Conservation (phyloP, 2,113 vertebrate genomes). For the Pituophis catenifer region DNA sequence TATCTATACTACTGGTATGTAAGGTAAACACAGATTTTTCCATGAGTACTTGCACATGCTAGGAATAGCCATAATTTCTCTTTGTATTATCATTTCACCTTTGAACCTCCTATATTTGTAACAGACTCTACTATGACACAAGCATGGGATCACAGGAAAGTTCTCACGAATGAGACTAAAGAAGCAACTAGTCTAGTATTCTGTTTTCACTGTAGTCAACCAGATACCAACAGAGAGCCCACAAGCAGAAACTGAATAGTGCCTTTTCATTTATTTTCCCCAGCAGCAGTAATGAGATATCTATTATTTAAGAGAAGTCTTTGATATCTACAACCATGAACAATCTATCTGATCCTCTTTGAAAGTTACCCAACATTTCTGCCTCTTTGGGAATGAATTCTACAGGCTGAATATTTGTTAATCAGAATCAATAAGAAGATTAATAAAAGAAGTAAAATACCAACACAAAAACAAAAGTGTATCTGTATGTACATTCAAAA, state of each 20-base stretch:
- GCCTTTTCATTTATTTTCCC: background rate
- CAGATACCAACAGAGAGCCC: background rate
- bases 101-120: background rate
- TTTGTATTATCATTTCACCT: background rate
- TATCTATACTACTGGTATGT: background rate
- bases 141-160: background rate
- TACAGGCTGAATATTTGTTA: background rate
- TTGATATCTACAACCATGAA: background rate
- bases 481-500: background rate
- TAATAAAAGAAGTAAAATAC: background rate
- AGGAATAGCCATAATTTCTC: background rate
- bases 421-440: background rate
- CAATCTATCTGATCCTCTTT: background rate
- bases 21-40: slow-evolving; percentile 12
- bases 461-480: background rate
- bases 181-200: background rate
- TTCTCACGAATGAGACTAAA: background rate
- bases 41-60: background rate
- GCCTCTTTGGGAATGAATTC: background rate
- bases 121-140: background rate
- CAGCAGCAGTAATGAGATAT: background rate
- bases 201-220: background rate
- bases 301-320: background rate
- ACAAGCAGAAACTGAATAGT: background rate
- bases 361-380: background rate